A percentile compares a stretch with the other conserved stretches of the same genome.
These are phyloP conservation scores for Esox lucius DNA, from an alignment of 2,797 vertebrate genomes.

Conservation along the genomic window DNA sequence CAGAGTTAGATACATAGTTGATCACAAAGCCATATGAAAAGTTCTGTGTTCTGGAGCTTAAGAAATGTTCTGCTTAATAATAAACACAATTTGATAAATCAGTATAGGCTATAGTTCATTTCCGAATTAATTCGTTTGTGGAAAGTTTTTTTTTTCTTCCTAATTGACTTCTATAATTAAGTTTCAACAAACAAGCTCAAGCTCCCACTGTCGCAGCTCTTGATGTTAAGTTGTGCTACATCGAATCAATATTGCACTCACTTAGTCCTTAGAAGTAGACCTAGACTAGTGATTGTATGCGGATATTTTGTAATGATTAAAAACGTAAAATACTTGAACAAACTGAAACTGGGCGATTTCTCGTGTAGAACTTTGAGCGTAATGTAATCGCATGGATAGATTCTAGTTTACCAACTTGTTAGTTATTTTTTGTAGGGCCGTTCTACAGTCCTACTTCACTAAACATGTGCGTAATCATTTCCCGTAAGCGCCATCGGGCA, in stretches of 20 bases:
- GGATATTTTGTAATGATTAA: not conserved
- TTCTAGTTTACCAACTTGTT: not conserved
- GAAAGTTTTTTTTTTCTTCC: conserved; percentile 22
- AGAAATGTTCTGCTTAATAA: not conserved
- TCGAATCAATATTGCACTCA: not conserved
- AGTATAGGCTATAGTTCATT: not conserved
- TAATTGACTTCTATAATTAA: conserved; percentile 8
- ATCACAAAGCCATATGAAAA: not conserved
- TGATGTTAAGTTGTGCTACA: no score
- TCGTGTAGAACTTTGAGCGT: not conserved
- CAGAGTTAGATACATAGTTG: not conserved
- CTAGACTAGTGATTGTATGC: not conserved
- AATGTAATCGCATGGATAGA: not conserved
- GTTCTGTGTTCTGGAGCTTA: not conserved
- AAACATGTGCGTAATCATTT: not conserved
- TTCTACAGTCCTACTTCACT: not conserved
- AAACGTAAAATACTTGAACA: not conserved
- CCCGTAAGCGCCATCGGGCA: conserved; percentile 7
- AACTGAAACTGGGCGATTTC: not conserved
- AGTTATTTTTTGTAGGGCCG: not conserved
- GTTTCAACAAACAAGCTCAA: not conserved
- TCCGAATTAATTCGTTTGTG: not conserved
- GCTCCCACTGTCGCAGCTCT: not conserved
- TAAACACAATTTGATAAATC: not conserved
- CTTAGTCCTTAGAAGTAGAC: conserved; percentile 1